Percentiles rank a stretch among this genome's conserved stretches.
Evolutionary conservation across 2,888 invertebrate genomes (phyloP).

Genomic region (Branchellion lobata): DNA sequence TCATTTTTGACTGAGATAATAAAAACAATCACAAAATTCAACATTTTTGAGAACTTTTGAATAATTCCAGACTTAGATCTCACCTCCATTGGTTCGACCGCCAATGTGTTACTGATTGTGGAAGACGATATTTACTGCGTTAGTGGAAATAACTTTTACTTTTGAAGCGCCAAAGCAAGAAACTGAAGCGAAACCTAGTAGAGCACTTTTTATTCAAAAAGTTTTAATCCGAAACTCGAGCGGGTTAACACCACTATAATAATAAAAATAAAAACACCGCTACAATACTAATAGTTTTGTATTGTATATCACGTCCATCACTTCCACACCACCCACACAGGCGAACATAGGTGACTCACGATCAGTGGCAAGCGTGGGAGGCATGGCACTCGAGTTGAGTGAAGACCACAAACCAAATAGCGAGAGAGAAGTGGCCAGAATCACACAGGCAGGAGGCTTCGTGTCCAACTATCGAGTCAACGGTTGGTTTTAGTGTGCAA

Average conservation of each 20-base stretch:
- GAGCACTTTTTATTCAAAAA: not conserved
- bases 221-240: not conserved
- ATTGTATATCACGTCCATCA: too few species aligned
- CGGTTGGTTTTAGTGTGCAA: too few species aligned
- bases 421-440: slow-evolving; percentile 80
- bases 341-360: slow-evolving; percentile 97
- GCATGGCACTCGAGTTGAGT: slow-evolving; percentile 75
- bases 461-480: slow-evolving; percentile 97
- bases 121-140: slow-evolving; percentile 83
- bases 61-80: not conserved
- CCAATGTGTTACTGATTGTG: slow-evolving; percentile 74
- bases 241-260: not conserved
- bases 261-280: not conserved
- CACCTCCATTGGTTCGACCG: slow-evolving; percentile 83
- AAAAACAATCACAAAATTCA: not conserved
- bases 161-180: too few species aligned
- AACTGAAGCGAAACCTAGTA: too few species aligned
- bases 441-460: slow-evolving; percentile 90
- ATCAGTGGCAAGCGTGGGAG: slow-evolving; percentile 83
- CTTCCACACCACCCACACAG: slow-evolving; percentile 55
- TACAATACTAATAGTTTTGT: too few species aligned
- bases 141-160: slow-evolving; percentile 57
- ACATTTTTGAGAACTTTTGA: not conserved
- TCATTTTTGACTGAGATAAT: too few species aligned
- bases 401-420: slow-evolving; percentile 94